These are phyloP conservation scores for Haplotaxodon microlepis DNA, from an alignment of 2,113 vertebrate genomes.

Conservation along the genomic window DNA sequence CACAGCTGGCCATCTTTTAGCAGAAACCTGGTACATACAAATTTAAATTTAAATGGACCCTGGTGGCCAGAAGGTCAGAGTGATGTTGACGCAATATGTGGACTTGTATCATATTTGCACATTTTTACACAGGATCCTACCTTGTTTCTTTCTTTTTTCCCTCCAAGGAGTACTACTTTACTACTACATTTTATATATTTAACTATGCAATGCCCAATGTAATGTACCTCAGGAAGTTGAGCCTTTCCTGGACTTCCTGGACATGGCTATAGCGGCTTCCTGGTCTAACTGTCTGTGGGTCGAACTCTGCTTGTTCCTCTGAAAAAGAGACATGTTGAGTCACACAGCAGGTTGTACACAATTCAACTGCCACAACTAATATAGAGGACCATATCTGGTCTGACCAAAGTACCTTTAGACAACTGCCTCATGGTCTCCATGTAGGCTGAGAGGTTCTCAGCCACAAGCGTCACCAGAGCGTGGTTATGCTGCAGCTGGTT, in stretches of 20 bases:
- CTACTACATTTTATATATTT: neutral
- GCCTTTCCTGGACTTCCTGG: constrained; percentile 96
- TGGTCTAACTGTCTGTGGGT: constrained; percentile 94
- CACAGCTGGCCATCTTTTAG: constrained; percentile 98
- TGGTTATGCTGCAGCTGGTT: constrained; percentile 99
- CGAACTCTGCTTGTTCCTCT: constrained; percentile 93
- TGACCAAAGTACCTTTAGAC: constrained; percentile 81
- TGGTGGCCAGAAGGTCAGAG: neutral
- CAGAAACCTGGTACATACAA: constrained; percentile 79
- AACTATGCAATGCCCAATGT: neutral
- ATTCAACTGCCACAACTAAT: neutral
- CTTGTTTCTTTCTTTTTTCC: neutral
- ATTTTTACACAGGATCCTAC: neutral
- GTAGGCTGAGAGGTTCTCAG: constrained; percentile 97
- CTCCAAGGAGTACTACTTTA: neutral
- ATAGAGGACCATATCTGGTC: neutral
- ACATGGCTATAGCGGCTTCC: constrained; percentile 98
- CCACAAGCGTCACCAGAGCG: constrained; percentile 93
- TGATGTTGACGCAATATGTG: neutral
- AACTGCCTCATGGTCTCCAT: constrained; percentile 99
- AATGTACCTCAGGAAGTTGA: constrained; percentile 90
- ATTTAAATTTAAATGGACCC: neutral
- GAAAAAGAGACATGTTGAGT: neutral
- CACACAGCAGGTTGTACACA: neutral
- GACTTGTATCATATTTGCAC: neutral